phyloP scores from a whole-genome alignment of 2,797 vertebrate genomes.

The Nyctalus aviator region DNA sequence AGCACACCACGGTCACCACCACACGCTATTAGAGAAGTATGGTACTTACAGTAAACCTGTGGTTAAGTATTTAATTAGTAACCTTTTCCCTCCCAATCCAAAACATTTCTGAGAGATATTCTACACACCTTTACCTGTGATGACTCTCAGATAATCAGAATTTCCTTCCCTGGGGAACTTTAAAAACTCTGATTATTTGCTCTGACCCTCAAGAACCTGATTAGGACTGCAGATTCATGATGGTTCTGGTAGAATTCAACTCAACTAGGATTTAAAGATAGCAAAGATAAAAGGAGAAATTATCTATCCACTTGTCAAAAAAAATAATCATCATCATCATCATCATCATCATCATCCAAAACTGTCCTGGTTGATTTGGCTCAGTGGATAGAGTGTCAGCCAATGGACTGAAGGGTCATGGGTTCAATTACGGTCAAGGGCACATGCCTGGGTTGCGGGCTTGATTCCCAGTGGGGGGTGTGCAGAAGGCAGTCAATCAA shows the following conservation, averaged over 20 bases:
- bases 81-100: not conserved
- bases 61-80: too few relatives aligned
- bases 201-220: not conserved
- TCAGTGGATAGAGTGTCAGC: not conserved
- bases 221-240: not conserved
- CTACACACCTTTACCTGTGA: too few relatives aligned
- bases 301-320: not conserved
- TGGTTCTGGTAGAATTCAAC: not conserved
- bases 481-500: too few relatives aligned
- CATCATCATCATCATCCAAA: too few relatives aligned
- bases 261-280: not conserved
- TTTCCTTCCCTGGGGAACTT: not conserved
- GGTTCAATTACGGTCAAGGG: too few relatives aligned
- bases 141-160: not conserved
- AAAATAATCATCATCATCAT: too few relatives aligned
- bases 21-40: not conserved
- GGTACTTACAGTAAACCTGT: accelerated
- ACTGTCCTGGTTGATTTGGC: not conserved
- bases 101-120: not conserved
- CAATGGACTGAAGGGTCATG: too few relatives aligned
- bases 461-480: too few relatives aligned
- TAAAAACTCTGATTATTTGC: not conserved
- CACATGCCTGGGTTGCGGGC: too few relatives aligned
- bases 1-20: not conserved
- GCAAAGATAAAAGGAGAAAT: not conserved